Evolutionary conservation across 2,888 invertebrate species (phyloP).

Genomic region (Diloba caeruleocephala): DNA sequence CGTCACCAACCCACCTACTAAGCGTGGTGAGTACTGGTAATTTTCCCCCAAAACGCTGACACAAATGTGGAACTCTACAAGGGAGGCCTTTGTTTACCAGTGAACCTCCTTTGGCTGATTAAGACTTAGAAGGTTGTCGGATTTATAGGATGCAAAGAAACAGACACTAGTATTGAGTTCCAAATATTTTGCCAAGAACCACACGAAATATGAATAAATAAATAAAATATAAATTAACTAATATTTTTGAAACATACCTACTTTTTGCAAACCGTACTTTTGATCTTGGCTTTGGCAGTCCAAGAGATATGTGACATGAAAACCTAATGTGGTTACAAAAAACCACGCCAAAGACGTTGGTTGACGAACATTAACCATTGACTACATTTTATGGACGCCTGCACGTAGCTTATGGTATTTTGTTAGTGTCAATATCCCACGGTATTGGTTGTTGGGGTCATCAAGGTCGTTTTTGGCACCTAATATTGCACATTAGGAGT

Average conservation of each 20-base stretch:
- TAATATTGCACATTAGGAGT: no score
- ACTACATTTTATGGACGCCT: conserved; percentile 23
- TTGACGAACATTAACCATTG: conserved; percentile 9
- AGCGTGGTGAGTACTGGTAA: no score
- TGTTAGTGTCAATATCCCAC: conserved; percentile 29
- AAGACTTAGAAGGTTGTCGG: no score
- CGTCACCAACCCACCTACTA: no score
- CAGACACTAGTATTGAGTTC: no score
- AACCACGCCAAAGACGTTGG: conserved; percentile 37
- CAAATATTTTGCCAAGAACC: no score
- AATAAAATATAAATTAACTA: neutral
- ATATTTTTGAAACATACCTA: neutral
- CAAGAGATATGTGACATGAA: conserved; percentile 51
- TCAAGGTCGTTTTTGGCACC: conserved; percentile 35
- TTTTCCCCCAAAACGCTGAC: no score
- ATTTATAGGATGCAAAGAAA: no score
- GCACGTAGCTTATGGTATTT: conserved; percentile 40
- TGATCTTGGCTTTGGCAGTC: conserved; percentile 52
- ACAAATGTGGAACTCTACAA: no score
- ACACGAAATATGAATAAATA: neutral
- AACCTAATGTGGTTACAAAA: conserved; percentile 46
- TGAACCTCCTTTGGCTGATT: no score
- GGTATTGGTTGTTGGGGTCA: conserved; percentile 5
- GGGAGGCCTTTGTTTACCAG: no score
- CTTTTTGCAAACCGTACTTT: conserved; percentile 35